Conservation (phyloP, 2,888 invertebrate genomes). For the Drosophila aldrichi region DNA sequence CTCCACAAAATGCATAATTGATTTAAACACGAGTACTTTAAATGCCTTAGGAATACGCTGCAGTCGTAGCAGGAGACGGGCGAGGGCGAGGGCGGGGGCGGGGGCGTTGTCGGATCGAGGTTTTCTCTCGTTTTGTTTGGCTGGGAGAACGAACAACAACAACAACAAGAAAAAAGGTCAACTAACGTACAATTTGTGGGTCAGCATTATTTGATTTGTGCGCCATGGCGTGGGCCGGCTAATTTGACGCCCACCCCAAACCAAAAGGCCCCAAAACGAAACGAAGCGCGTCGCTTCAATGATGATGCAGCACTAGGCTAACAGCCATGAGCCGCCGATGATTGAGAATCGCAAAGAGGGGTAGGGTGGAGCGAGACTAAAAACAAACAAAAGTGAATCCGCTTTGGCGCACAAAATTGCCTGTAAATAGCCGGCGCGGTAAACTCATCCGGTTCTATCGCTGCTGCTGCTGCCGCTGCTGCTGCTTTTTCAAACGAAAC, state of each 20-base stretch:
- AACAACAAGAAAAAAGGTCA: conserved; percentile 68
- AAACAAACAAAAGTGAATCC: conserved; percentile 79
- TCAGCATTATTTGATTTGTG: conserved; percentile 78
- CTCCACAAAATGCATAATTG: conserved; percentile 79
- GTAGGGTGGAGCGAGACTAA: not conserved
- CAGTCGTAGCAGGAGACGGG: not conserved
- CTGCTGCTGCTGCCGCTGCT: conserved; percentile 58
- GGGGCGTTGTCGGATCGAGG: conserved; percentile 8
- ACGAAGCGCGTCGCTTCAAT: conserved; percentile 37
- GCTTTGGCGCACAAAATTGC: conserved; percentile 70
- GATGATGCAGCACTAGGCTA: conserved; percentile 24
- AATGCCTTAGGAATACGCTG: conserved; percentile 28
- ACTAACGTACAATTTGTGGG: conserved; percentile 79
- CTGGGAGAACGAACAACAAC: conserved; percentile 29
- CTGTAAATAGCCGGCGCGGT: conserved; percentile 58
- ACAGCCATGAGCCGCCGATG: conserved; percentile 15
- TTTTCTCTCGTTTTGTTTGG: conserved; percentile 28
- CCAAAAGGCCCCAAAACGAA: conserved; percentile 42
- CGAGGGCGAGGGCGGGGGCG: conserved; percentile 10
- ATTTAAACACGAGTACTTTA: conserved; percentile 74
- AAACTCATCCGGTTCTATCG: conserved; percentile 55
- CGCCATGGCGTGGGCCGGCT: conserved; percentile 70
- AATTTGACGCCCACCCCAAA: conserved; percentile 73
- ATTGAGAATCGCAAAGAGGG: conserved; percentile 2
- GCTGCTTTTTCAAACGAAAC: conserved; percentile 78